Base-by-base conservation (phyloP, 2,888 invertebrate species). In the Pyralis farinalis region DNA sequence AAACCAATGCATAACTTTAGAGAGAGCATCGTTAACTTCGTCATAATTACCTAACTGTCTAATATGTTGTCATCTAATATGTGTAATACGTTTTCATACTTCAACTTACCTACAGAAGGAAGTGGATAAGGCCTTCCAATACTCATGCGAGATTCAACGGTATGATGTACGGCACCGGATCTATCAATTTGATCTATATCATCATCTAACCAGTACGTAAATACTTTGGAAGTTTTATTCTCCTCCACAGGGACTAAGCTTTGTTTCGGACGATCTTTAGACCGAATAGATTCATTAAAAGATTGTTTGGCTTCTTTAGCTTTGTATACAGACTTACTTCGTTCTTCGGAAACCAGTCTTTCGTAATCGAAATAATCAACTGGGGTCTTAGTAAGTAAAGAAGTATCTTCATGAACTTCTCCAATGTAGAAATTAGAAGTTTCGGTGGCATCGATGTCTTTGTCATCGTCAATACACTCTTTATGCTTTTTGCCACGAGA, bases 231-330 rank as follows among this genome's bases (percentile, higher is more conserved):
- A 16, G 39, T 32, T 33, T 69, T 65, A 25, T 64, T 62, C 46
- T 79, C 80, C 1, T 70, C 68, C 9, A 77, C 40, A 0, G 74
- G 64, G 1, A 61, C 63, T 31, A 79, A 40, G 1, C 63, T 53
- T 28, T 62, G 63, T 12, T 63, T 54, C 20, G 76, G 76, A 0
- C 71, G 58, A 3, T 83, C 81, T 37, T 71, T 70, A 25, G 54
- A 63, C 20, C 71, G 63, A 12, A 86, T 74, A 0, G 75, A 77
- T 47, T 87, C 86, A 36, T 87, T 86, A 16, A 83, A 48, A 8
- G 64, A 68, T 45, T 87, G 87, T 46, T 86, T 86, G 0, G 72
- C 77, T 34, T 79, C 77, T 37, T 86, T 85, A 0, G 71, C 73
- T 40, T 63, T 71, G 32, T 59, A 62, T 4, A 50, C 40, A 11